Conservation (phyloP, 1,140 invertebrate species). For the Whitmania pigra region DNA sequence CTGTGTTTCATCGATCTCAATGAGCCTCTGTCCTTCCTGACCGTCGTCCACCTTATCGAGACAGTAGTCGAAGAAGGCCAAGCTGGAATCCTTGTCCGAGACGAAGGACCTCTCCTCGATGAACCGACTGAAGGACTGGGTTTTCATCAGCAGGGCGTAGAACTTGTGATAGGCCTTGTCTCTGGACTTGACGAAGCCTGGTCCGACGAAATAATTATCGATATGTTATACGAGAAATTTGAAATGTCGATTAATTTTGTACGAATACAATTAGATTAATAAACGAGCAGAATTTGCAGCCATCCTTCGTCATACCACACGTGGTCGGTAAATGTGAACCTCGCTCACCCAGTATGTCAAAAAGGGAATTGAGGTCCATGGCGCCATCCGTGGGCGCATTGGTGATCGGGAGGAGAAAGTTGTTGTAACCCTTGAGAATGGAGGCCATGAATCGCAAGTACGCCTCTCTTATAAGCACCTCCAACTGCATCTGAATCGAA, state of each 20-base stretch:
- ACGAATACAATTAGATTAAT: background rate
- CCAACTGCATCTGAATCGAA: constrained; percentile 47
- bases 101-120: constrained; percentile 98
- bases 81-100: constrained; percentile 76
- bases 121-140: constrained; percentile 95
- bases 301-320: no score
- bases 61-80: constrained; percentile 97
- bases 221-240: background rate
- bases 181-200: constrained; percentile 50
- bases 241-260: background rate
- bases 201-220: no score
- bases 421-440: constrained; percentile 78
- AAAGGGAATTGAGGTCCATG: constrained; percentile 84
- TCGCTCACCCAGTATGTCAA: constrained; percentile 72
- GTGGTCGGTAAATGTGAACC: constrained; percentile 31
- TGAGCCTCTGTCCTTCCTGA: constrained; percentile 48
- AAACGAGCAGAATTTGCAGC: background rate
- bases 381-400: constrained; percentile 74
- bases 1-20: constrained; percentile 61
- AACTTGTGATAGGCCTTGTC: constrained; percentile 80
- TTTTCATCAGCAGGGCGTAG: constrained; percentile 72
- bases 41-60: constrained; percentile 58
- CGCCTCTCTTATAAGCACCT: constrained; percentile 88
- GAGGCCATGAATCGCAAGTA: constrained; percentile 91
- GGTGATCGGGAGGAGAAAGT: constrained; percentile 80